Base-by-base conservation (phyloP, 2,888 invertebrate genomes). In the Creontiades dilutus region DNA sequence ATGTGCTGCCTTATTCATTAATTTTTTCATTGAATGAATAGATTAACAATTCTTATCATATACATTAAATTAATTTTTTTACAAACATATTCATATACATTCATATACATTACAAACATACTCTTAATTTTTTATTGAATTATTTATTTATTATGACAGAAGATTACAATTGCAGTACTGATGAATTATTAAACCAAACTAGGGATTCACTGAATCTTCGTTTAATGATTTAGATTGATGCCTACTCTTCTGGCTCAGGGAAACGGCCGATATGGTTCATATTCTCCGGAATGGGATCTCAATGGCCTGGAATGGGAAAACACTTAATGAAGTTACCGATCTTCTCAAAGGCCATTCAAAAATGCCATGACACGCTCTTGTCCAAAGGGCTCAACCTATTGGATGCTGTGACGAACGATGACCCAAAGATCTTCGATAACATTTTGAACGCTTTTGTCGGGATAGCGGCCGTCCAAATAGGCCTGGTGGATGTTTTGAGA, bases 261-360 rank as follows among this genome's bases (percentile, higher is more conserved):
- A 95, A 95, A 91, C 95, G 97, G 16, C 98, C 99, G 0, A 94
- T 99, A 89, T 99, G 99, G 98, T 99, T 96, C 93, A 95, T 99
- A 91, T 99, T 98, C 94, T 97, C 98, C 81, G 99, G 99, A 90
- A 99, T 99, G 99, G 99, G 99, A 19, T 96, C 97, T 68, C 99
- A 99, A 94, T 99, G 99, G 99, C 95, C 97, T 85, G 98, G 98
- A 92, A 99, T 99, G 99, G 99, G 96, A 16, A 96, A 96, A 93
- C 95, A 96, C 90, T 94, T 99, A 92, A 96, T 99, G 96, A 94
- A 94, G 91, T 94, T 99, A 91, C 97, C 98, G 88, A 94, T 94
- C 0, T 99, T 99, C 94, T 96, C 95, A 91, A 95, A 95, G 88
- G 96, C 97, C 90, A 95, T 99, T 92, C 91, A 92, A n/a, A 91